Evolutionary conservation across 2,797 vertebrate species (phyloP).

Genomic region (Sternotherus odoratus): DNA sequence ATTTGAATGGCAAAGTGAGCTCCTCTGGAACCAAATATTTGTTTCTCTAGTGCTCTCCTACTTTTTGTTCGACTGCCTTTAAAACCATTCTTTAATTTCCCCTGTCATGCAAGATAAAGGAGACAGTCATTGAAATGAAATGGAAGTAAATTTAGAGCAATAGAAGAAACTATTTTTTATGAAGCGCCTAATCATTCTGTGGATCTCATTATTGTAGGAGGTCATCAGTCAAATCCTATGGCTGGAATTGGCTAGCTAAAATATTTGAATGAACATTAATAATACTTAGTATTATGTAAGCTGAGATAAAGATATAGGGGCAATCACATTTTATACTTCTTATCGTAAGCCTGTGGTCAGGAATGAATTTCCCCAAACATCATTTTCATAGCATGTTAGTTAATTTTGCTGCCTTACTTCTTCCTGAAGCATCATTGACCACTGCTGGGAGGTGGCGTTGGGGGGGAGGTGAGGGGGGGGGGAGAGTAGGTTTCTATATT

Average conservation of each 20-base stretch:
- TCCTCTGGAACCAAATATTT: neutral
- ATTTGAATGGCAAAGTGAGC: neutral
- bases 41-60: neutral
- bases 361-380: neutral
- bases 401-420: neutral
- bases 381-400: neutral
- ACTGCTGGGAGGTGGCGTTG: neutral
- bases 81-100: neutral
- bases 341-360: neutral
- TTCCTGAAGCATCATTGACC: neutral
- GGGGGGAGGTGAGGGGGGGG: fast-evolving
- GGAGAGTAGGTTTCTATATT: neutral
- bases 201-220: neutral
- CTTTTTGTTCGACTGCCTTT: neutral
- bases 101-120: neutral
- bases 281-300: neutral
- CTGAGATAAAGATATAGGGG: neutral
- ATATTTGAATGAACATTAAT: neutral
- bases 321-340: neutral
- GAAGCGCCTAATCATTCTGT: neutral
- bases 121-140: neutral
- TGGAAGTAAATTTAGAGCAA: neutral
- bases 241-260: neutral
- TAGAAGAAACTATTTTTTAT: neutral
- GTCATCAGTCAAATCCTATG: neutral